Evolutionary conservation across 2,797 vertebrate species (phyloP).

Genomic region (Acipenser transmontanus): DNA sequence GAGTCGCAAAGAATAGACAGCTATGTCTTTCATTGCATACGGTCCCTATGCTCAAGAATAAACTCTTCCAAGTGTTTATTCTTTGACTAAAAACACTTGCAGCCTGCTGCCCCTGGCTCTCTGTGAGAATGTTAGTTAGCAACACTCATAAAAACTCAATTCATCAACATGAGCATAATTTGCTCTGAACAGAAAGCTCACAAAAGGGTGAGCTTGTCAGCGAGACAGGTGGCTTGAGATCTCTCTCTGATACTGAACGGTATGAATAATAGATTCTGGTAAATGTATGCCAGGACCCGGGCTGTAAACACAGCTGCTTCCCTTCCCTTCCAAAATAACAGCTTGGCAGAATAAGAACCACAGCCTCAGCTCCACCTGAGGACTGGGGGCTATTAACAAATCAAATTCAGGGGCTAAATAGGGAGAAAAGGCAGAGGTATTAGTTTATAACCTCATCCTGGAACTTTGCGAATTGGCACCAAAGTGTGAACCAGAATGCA

Average conservation of each 20-base stretch:
- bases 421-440: constrained; percentile 50
- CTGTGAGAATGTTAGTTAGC: constrained; percentile 87
- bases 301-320: constrained; percentile 99
- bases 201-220: constrained; percentile 99
- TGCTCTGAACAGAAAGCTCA: constrained; percentile 98
- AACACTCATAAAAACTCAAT: constrained; percentile 98
- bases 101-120: constrained; percentile 86
- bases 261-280: constrained; percentile 99
- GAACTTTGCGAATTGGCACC: constrained; percentile 15
- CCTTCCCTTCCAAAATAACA: constrained; percentile 99
- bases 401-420: constrained; percentile 68
- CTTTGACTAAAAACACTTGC: constrained; percentile 75
- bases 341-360: constrained; percentile 91
- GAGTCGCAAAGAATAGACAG: neutral
- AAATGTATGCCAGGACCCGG: constrained; percentile 99
- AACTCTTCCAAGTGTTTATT: constrained; percentile 80
- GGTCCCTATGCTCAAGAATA: constrained; percentile 7
- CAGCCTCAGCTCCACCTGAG: constrained; percentile 95
- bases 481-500: constrained; percentile 31
- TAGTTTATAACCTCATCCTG: constrained; percentile 20
- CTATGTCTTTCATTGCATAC: neutral
- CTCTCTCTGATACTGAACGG: constrained; percentile 99
- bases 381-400: constrained; percentile 79
- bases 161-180: constrained; percentile 99
- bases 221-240: constrained; percentile 99